phyloP scores from a whole-genome alignment of 2,797 vertebrate genomes.

The Sardinella longiceps region DNA sequence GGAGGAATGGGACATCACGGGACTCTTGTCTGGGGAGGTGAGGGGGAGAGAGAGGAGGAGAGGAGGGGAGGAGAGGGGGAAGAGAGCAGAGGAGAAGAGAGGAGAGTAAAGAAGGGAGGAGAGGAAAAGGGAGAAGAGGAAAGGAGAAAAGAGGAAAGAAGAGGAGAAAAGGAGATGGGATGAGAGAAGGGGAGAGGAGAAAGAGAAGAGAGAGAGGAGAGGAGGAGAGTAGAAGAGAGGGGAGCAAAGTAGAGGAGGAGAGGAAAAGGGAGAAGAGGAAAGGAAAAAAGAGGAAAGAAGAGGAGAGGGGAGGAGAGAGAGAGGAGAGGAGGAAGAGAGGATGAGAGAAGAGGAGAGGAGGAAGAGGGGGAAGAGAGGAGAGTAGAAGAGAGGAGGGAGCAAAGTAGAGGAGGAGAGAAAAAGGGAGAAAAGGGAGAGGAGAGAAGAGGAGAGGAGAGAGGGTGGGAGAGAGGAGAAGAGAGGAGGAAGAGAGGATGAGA shows the following conservation, averaged over 20 bases:
- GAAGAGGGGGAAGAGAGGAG: no score
- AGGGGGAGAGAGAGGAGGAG: background rate
- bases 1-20: constrained; percentile 54
- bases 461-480: no score
- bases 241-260: background rate
- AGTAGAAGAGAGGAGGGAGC: no score
- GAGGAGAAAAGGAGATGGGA: background rate
- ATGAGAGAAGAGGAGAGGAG: background rate
- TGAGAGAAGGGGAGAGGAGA: background rate
- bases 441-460: background rate
- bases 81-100: background rate
- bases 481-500: background rate
- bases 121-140: background rate
- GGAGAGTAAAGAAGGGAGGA: background rate
- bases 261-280: background rate
- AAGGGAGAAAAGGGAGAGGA: background rate
- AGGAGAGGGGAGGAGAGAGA: background rate
- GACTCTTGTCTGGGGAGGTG: constrained; percentile 77
- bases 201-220: background rate
- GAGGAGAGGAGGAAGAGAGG: background rate
- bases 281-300: no score
- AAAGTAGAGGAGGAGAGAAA: background rate
- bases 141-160: background rate
- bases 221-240: background rate
- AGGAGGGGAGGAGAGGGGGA: constrained; percentile 29